These are phyloP conservation scores for Epsilonema sp. DNA, from an alignment of 2,888 invertebrate species.

Conservation along the genomic window DNA sequence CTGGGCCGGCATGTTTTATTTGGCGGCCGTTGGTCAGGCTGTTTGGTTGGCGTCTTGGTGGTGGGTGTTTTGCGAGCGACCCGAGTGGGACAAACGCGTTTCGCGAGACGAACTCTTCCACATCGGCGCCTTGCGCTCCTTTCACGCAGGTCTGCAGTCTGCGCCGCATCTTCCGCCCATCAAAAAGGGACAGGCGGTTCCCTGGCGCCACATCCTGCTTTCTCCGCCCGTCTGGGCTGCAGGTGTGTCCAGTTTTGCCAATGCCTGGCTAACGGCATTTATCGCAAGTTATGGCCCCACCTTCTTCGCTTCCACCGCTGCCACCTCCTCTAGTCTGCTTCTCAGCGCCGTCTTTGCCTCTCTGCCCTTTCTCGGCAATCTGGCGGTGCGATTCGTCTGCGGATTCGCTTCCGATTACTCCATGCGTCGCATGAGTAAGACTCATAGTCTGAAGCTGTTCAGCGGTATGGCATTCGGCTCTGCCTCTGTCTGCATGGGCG, in stretches of 20 bases:
- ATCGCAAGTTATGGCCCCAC: not conserved
- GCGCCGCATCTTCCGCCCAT: not conserved
- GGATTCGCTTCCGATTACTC: not conserved
- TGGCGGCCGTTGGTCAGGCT: not conserved
- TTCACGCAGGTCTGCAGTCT: not conserved
- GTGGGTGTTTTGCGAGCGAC: not conserved
- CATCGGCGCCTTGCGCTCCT: not conserved
- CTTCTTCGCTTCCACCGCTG: not conserved
- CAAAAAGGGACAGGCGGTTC: not conserved
- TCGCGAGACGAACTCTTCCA: not conserved
- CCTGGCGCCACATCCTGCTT: not conserved
- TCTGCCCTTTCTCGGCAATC: not conserved
- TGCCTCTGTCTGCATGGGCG: not conserved
- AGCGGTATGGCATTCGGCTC: not conserved
- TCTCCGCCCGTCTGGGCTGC: not conserved
- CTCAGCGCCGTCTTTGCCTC: not conserved
- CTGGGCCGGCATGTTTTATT: not conserved
- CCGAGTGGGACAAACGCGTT: not conserved
- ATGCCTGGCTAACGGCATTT: not conserved
- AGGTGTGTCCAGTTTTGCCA: not conserved
- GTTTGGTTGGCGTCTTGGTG: not conserved
- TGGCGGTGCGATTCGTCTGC: not conserved
- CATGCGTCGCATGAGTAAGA: not conserved
- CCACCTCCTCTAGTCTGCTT: not conserved
- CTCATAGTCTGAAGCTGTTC: not conserved